Percentiles rank a stretch among this genome's conserved stretches.
Conservation (phyloP, 1,140 invertebrate species). For the Lepidostoma basale region DNA sequence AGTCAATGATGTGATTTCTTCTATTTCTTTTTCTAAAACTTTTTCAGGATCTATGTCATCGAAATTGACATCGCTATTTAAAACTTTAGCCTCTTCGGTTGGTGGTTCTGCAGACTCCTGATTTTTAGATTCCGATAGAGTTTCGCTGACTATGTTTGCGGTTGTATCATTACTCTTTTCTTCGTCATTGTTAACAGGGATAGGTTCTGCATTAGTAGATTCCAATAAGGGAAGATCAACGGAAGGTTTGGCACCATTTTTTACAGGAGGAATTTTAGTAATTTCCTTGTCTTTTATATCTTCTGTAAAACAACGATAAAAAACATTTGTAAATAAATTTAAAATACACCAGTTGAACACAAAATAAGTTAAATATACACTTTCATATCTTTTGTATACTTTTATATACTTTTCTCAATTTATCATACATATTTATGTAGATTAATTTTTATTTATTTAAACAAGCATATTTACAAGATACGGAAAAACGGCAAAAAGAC, state of each 20-base stretch:
- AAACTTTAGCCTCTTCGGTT: background rate
- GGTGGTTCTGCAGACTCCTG: conserved; percentile 35
- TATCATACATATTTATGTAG: no score
- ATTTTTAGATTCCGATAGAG: conserved; percentile 15
- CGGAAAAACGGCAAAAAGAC: no score
- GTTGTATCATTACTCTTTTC: conserved; percentile 20
- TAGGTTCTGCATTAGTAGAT: conserved; percentile 5
- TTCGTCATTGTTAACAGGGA: background rate
- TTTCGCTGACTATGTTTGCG: background rate
- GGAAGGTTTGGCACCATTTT: conserved; percentile 12
- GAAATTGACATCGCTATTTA: conserved; percentile 10
- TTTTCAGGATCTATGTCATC: conserved; percentile 34
- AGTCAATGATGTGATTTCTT: conserved; percentile 34
- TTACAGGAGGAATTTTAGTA: background rate
- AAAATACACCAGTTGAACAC: background rate
- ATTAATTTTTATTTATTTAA: no score
- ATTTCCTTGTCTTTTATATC: conserved; percentile 28
- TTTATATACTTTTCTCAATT: no score
- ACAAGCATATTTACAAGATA: no score
- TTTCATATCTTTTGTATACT: no score
- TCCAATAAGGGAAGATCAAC: conserved; percentile 34
- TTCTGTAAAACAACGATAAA: conserved; percentile 20
- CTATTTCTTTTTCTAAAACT: conserved; percentile 42
- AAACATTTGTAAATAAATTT: background rate
- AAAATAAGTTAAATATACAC: no score